Conservation (phyloP, 1,140 invertebrate species). For the Tribolium castaneum region DNA sequence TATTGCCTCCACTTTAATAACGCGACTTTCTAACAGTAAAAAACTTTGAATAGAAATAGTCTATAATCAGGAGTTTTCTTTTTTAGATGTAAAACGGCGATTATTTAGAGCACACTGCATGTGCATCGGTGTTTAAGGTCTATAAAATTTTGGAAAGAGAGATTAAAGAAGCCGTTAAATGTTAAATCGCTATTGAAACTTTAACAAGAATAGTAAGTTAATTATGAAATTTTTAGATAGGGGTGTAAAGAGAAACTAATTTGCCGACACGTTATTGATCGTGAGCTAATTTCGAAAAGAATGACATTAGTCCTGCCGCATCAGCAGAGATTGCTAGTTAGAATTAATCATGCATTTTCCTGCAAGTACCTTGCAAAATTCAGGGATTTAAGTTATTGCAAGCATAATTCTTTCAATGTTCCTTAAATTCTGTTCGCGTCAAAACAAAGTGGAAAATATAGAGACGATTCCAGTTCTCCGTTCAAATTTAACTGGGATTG, state of each 20-base stretch:
- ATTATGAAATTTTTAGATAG: background rate
- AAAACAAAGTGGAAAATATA: slow-evolving; percentile 36
- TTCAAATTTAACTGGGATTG: slow-evolving; percentile 35
- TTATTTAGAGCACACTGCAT: background rate
- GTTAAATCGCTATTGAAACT: background rate
- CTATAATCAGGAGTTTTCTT: background rate
- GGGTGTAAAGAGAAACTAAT: background rate
- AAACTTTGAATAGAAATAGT: background rate
- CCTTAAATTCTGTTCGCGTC: slow-evolving; percentile 13
- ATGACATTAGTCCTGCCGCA: background rate
- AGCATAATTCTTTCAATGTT: slow-evolving; percentile 34
- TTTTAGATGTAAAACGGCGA: background rate
- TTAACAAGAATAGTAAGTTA: background rate
- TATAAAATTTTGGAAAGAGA: background rate
- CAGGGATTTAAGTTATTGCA: slow-evolving; percentile 16
- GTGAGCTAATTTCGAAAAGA: slow-evolving; percentile 6
- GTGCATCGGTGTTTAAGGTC: background rate
- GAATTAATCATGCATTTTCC: slow-evolving; percentile 11
- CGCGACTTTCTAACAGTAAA: background rate
- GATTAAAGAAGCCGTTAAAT: background rate
- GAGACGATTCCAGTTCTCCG: slow-evolving; percentile 25
- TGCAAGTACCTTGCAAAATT: slow-evolving; percentile 4
- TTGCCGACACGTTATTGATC: background rate
- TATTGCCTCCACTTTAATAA: background rate
- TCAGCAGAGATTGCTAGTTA: slow-evolving; percentile 11